Base-by-base conservation (phyloP, 2,888 invertebrate genomes). In the Melieria crassipennis region DNA sequence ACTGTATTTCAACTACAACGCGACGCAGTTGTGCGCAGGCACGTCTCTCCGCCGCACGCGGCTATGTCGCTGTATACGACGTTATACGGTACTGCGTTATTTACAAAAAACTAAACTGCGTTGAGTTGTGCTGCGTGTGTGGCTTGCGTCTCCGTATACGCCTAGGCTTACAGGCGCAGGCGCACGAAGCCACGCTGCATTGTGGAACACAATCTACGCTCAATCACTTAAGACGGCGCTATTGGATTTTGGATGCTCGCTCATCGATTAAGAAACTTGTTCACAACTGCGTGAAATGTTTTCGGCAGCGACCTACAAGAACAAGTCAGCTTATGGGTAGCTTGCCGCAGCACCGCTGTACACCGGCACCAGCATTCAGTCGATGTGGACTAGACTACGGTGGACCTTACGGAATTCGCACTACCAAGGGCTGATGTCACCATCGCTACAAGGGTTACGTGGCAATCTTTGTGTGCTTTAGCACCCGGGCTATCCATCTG, bases 401-500 rank as follows among this genome's bases (percentile, higher is more conserved):
- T 11, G 73, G 72, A n/a, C 75, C 75, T 5, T 72, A 60, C 61
- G 5, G 42, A 1, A 67, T 73, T 57, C 70, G 69, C 10, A 55
- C 65, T 10, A 63, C 70, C n/a, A 70, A 73, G 55, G 68, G 72
- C 9, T 60, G 70, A 30, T 13, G 16, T 30, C 16, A 56, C 30
- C 5, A 56, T 70, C 58, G 43, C 50, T 76, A 4, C 72, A 75
- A 47, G 16, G 45, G 67, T 1, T 48, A 58, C n/a, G 60, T 57
- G 10, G 60, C 65, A 5, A 10, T 60, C 5, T 56, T 56, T 16
- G 70, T 75, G 9, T 76, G 71, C 46, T 48, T 71, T 16, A 61
- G 65, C 43, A 71, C 69, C 4, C 71, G 69, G 13, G 71, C 76
- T 10, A 67, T 74, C 50, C 74, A 75, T 66, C 13, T 75, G 13